Evolutionary conservation across 2,797 vertebrate genomes (phyloP), one percentile per base, ranked within the genome.

Genomic region (Falco concolor): DNA sequence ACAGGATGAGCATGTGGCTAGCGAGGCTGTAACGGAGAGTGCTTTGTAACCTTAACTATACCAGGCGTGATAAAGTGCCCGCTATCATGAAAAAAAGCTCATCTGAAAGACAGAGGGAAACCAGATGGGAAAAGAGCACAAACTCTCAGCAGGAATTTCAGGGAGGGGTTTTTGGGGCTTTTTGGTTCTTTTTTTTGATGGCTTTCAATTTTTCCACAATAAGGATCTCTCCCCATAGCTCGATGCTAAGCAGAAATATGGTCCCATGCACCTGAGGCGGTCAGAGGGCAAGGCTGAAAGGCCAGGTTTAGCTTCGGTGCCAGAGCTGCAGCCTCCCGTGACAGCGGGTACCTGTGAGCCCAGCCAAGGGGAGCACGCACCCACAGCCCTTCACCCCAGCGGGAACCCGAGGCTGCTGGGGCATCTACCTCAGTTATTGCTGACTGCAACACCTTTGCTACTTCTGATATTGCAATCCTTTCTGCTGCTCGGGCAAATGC

Each of bases 51-150:
- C 85, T 90, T 84, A 90, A 74, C 86, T 93, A 10, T 72, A 94
- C 84, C 92, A 95, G 90, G 84, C n/a, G 1, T 80, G 86, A 91
- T 95, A 83, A 96, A 95, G 89, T 95, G 90, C 95, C 93, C 77
- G 0, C 78, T 87, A 61, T 75, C 65, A 24, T 24, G 86, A 70
- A 93, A 85, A 89, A 91, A 90, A 72, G 7, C 53, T 94, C 73
- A 44, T 92, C 81, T 80, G 75, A 96, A 91, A 94, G 75, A 80
- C 86, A 97, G 96, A 95, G 93, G 96, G 95, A 94, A 96, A 85
- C 90, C 96, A 97, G 96, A 97, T 93, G 95, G 88, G 72, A 90
- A 93, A 93, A 74, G 75, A 93, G 54, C 49, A 82, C 47, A 95
- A 87, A 77, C 45, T 73, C 92, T 42, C 64, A 82, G 63, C 34